These are phyloP conservation scores for Catalaphyllia jardinei DNA, from an alignment of 64 coral and sea anemone genomes.

Conservation along the genomic window DNA sequence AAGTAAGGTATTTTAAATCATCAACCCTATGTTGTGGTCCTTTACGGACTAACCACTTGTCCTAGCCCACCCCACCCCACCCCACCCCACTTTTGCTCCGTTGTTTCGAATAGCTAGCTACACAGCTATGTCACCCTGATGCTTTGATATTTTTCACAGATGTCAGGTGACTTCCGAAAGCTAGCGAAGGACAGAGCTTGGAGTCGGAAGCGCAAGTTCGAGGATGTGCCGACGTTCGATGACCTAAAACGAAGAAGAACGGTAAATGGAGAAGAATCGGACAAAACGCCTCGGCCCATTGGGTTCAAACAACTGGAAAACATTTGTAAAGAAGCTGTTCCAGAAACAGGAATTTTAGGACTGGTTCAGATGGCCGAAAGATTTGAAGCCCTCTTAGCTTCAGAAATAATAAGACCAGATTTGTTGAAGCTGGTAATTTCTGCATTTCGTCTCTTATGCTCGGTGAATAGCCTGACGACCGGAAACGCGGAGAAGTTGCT, in stretches of 20 bases:
- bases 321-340: neutral
- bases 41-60: neutral
- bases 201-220: neutral
- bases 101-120: neutral
- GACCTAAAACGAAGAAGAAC: neutral
- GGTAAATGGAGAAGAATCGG: neutral
- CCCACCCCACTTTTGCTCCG: neutral
- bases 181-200: neutral
- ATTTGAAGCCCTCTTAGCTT: conserved; percentile 18
- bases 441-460: neutral
- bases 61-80: neutral
- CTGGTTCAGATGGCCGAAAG: neutral
- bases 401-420: conserved; percentile 1
- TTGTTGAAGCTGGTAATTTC: conserved; percentile 29
- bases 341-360: conserved; percentile 36
- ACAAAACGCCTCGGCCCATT: neutral
- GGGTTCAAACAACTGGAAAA: conserved; percentile 23
- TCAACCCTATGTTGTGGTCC: neutral
- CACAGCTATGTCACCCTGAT: too few relatives aligned
- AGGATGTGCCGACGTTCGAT: neutral
- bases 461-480: neutral
- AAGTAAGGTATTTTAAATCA: neutral
- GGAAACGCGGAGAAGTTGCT: neutral
- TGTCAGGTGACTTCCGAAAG: neutral
- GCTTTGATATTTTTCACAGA: neutral